Base-by-base conservation (phyloP, 2,888 invertebrate genomes). In the Empis livida region DNA sequence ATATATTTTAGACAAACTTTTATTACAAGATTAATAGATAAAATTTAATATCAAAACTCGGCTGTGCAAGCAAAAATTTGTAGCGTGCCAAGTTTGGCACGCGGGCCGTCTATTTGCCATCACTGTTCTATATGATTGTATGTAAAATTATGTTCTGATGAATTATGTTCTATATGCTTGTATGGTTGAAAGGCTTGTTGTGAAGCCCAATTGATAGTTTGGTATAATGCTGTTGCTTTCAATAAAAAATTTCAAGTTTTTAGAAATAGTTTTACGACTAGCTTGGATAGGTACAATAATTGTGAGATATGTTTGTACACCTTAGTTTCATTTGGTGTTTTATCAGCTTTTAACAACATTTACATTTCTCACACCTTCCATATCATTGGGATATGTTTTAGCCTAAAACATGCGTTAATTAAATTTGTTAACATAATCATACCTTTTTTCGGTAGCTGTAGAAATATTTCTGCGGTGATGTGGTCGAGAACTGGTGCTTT, bases 291-390 rank as follows among this genome's bases (percentile, higher is more conserved):
- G 39, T 39, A 39, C n/a, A 30, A 16, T 20, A 39, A 38, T n/a
- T 39, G 15, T n/a, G 38, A 38, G 38, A 45, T 45, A 9, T 14
- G 45, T 45, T 39, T 45, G 45, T 45, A 45, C 11, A 38, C 16
- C 14, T 15, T 31, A 17, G 31, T 17, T 14, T 44, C 35, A 16
- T 38, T 27, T 9, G 27, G n/a, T 15, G 20, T n/a, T 45, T 45
- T 45, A 8, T 14, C 39, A n/a, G 39, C 39, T 39, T 45, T 45
- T 23, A 27, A 27, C 14, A 45, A 14, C 38, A 39, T 38, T 17
- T 39, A 23, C 11, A 45, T 39, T 30, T 38, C 27, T 10, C 14
- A 39, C 23, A 45, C 15, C 16, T 45, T 45, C 27, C 38, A 45
- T 38, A 23, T 11, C 15, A 10, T 11, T 9, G 45, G 45, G 5